Evolutionary conservation across 2,113 vertebrate genomes (phyloP).

Genomic region (Pluvianellus socialis): DNA sequence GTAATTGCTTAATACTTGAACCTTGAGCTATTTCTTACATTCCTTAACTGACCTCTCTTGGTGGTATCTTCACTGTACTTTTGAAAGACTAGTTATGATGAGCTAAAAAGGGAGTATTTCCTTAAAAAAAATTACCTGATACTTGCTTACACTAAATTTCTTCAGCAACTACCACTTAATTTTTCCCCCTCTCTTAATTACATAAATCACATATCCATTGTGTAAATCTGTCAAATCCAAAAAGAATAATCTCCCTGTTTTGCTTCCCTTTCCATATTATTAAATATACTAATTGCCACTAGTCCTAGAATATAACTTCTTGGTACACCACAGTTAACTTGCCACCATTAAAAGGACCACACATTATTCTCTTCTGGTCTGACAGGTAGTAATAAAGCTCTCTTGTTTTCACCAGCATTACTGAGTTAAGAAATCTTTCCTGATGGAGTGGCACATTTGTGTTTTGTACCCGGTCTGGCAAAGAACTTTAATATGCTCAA

Average conservation of each 20-base stretch:
- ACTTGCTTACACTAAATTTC: background rate
- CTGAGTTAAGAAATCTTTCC: background rate
- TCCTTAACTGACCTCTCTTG: background rate
- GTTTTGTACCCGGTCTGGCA: background rate
- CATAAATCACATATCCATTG: background rate
- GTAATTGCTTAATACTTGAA: background rate
- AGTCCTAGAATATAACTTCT: background rate
- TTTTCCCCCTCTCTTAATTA: background rate
- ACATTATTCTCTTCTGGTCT: background rate
- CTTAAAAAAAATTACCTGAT: background rate
- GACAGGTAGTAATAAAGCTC: background rate
- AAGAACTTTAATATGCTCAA: background rate
- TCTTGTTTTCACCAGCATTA: background rate
- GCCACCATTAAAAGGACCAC: background rate
- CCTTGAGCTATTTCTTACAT: background rate
- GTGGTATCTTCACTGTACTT: background rate
- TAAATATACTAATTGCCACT: background rate
- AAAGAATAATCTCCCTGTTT: background rate
- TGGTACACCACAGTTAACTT: background rate
- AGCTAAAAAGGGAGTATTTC: background rate
- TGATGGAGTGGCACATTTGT: background rate
- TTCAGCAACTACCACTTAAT: background rate
- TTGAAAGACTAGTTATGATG: background rate
- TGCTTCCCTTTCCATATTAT: background rate
- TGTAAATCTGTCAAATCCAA: background rate